Base-by-base conservation (phyloP, 2,797 vertebrate species). In the Typhlichthys subterraneus region DNA sequence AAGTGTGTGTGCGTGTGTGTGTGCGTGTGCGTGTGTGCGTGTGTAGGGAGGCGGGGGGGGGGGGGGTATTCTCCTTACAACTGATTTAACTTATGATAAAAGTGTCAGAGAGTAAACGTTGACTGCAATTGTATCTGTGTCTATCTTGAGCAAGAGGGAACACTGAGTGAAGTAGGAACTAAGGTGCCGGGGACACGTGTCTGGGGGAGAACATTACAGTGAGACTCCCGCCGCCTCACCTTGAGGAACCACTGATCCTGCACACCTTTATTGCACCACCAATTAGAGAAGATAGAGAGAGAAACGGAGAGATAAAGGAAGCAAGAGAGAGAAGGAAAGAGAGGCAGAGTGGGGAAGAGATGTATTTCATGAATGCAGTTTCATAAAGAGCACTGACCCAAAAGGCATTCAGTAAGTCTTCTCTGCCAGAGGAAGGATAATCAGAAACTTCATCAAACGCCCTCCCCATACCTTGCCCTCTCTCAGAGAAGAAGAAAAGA, bases 161-260 rank as follows among this genome's bases (percentile, higher is more conserved):
- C 57, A 62, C 47, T 31, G 13, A 60, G 50, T 61, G 49, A 9
- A 5, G 45, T 45, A 17, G 70, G 70, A 65, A 48, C 45, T 31
- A 48, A 53, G 47, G 50, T 4, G 61, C 48, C 2, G 31, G 67
- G 68, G 45, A 63, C 70, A 71, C 69, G 61, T 71, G 78, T 57
- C 79, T 80, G 58, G 65, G 75, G 67, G 70, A 74, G 70, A 70
- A 78, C 64, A 67, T 80, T 64, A 75, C 58, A 78, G 76, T 56
- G 68, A 83, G 59, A 80, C 75, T 75, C 83, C 77, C 17, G 72
- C 65, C 68, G 83, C 81, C 72, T 92, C 89, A 92, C 90, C 91
- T 92, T 92, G 88, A 92, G 78, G 86, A 93, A 87, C 72, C 89
- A 88, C 87, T 91, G 91, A 93, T 89, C 91, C 90, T 83, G 68